Base-by-base conservation (phyloP, 2,113 vertebrate species). In the Synodontis membranacea region DNA sequence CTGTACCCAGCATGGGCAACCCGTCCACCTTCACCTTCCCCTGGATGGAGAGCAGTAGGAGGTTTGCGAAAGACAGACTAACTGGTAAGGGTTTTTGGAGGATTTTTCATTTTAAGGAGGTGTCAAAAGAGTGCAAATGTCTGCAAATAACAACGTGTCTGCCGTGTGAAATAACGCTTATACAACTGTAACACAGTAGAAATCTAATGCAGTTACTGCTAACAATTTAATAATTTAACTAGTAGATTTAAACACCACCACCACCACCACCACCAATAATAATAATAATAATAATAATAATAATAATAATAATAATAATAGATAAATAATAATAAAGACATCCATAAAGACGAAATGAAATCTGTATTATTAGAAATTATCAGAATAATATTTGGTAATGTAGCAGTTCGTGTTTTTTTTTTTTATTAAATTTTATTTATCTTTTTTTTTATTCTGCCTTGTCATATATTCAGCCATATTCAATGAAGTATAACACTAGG, bases 31-130 rank as follows among this genome's bases (percentile, higher is more conserved):
- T 98, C 91, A 94, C 97, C 88, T 98, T 98, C 87, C 97, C 97
- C 5, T 99, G 97, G 97, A 97, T 97, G 97, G 97, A 98, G 92
- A 96, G 95, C 93, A 96, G 96, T 88, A 94, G 96, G 84, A 94
- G 97, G 88, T 96, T 97, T 82, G 96, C 96, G 54, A 99, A 99
- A 91, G 97, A 99, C 90, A 96, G 97, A 92, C 89, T 98, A 66
- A 96, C 97, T 93, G 97, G 97, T 99, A 95, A 97, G 92, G 11
- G 76, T n/a, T 31, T 19, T 79, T 75, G 8, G n/a, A n/a, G n/a
- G n/a, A n/a, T n/a, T n/a, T n/a, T n/a, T n/a, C 28, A 72, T 66
- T 60, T 54, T 50, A 50, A 50, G 8, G 66, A 68, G 21, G 70
- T 14, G 11, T 10, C 39, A 44, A 11, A 46, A 15, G 39, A 50